phyloP scores from a whole-genome alignment of 2,888 invertebrate genomes.

The Coenonympha glycerion region DNA sequence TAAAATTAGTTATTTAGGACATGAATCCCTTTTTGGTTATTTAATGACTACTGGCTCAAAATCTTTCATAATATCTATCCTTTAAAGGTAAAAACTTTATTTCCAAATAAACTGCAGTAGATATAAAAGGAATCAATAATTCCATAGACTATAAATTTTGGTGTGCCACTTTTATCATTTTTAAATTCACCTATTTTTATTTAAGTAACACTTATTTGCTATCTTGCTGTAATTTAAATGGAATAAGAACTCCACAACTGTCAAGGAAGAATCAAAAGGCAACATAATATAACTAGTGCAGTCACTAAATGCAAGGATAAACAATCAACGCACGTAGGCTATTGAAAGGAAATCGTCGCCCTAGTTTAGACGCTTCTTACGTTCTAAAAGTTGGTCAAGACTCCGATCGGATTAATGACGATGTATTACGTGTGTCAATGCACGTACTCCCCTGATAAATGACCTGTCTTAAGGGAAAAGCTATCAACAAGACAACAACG shows the following conservation, averaged over 20 bases:
- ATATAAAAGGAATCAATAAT: too few relatives aligned
- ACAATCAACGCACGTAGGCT: conserved; percentile 44
- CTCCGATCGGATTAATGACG: conserved; percentile 30
- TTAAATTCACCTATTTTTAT: too few relatives aligned
- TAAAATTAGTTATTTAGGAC: background rate
- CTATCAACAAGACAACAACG: too few relatives aligned
- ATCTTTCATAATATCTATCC: too few relatives aligned
- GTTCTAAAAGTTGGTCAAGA: conserved; percentile 43
- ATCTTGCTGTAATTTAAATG: too few relatives aligned
- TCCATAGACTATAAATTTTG: too few relatives aligned
- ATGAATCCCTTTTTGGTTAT: background rate
- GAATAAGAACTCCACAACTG: background rate
- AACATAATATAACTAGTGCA: background rate
- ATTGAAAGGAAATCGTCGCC: conserved; percentile 38
- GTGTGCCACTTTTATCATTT: too few relatives aligned
- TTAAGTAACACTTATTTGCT: too few relatives aligned
- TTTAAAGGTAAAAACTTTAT: too few relatives aligned
- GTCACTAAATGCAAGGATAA: conserved; percentile 3
- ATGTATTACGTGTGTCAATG: conserved; percentile 33
- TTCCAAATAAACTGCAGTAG: too few relatives aligned
- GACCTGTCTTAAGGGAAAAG: conserved; percentile 15
- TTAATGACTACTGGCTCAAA: too few relatives aligned
- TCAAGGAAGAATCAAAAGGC: background rate
- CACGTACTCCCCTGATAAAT: conserved; percentile 30
- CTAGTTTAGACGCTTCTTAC: conserved; percentile 7